Evolutionary conservation across 2,797 vertebrate species (phyloP), one percentile per base, ranked within the genome.

Genomic region (Oryzias sinensis): DNA sequence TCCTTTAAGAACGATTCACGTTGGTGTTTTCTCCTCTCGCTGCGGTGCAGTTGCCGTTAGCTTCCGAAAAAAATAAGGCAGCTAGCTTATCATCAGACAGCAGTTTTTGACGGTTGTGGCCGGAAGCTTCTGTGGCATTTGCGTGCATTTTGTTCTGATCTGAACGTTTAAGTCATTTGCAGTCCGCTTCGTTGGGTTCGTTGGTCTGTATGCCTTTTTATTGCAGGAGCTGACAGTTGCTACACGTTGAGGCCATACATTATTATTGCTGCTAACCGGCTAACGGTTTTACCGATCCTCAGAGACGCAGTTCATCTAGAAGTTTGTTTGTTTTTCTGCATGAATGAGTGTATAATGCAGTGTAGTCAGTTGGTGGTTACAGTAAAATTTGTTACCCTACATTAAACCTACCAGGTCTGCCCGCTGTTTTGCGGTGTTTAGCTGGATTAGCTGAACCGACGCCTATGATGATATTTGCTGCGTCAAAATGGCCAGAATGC

Each of bases 391-490:
- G 33, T 7, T 14, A 16, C 1, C 25, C 6, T 9, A n/a, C 11
- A 29, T 53, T 41, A 40, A 17, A 15, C 52, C 45, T 47, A 8
- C 14, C 3, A 4, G 33, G 47, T 4, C 3, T 57, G 33, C 33
- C 8, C 29, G 54, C 44, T 59, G 62, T 18, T 20, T 37, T 17
- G n/a, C 18, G 7, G 47, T 29, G 27, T 29, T 55, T 61, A 66
- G 20, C 44, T 49, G 53, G 17, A 37, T 4, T 18, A 15, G 42
- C 17, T 22, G 33, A 42, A 9, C 25, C 5, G 33, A 42, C 29
- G 46, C 20, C 14, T 18, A 4, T 18, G 18, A 18, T 18, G 18
- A 18, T 18, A 18, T n/a, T 1, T n/a, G 56, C 20, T 48, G 54
- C n/a, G 33, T 41, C 5, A 43, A 41, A 55, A 25, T 25, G 14